These are phyloP conservation scores for Brevimyrus niger DNA, from an alignment of 2,113 vertebrate species.

Conservation along the genomic window DNA sequence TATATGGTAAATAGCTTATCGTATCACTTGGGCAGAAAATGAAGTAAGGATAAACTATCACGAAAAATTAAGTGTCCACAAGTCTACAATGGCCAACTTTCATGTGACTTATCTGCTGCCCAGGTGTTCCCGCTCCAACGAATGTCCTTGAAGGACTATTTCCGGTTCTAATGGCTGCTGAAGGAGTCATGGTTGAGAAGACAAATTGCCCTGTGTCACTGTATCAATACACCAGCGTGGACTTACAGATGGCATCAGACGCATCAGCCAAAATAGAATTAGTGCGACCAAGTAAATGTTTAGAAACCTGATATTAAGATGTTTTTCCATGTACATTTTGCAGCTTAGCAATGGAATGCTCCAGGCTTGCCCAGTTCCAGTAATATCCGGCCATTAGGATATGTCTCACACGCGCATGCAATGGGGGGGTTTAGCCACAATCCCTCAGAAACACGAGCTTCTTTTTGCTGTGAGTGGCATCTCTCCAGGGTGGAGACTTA, in stretches of 20 bases:
- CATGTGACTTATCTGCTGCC: background rate
- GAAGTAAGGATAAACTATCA: background rate
- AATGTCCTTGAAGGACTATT: background rate
- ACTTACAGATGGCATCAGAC: background rate
- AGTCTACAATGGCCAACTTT: background rate
- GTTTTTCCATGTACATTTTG: constrained; percentile 12
- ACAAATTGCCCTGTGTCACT: background rate
- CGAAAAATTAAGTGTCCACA: background rate
- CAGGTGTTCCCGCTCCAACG: background rate
- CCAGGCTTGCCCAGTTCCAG: background rate
- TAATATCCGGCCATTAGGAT: constrained; percentile 20
- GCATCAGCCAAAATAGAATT: background rate
- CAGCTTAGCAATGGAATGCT: background rate
- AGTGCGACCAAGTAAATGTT: background rate
- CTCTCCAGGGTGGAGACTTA: background rate
- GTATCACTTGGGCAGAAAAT: constrained; percentile 6
- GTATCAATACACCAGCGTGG: background rate
- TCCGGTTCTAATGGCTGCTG: background rate
- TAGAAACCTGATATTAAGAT: background rate
- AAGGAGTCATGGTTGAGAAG: background rate
- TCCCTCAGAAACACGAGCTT: background rate
- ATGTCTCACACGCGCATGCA: background rate
- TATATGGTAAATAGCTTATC: constrained; percentile 8
- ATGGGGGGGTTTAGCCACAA: background rate
- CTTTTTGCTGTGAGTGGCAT: constrained; percentile 2